A percentile compares a stretch with the other conserved stretches of the same genome.
Evolutionary conservation across 2,797 vertebrate genomes (phyloP).

Genomic region (Hemitrygon akajei): DNA sequence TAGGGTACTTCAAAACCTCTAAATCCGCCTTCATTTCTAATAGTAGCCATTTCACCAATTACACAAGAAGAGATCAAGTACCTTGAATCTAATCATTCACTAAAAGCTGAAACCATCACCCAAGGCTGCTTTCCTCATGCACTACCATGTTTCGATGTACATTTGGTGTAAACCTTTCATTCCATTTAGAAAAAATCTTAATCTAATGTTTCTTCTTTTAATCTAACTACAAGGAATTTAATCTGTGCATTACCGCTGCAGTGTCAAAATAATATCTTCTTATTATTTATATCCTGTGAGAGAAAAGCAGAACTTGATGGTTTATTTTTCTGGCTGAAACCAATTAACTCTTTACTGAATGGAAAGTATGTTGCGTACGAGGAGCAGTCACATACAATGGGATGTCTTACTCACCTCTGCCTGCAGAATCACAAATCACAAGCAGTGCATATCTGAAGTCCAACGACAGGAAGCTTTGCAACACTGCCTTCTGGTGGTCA

Average conservation of each 20-base stretch:
- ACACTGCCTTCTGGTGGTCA: background rate
- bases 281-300: constrained; percentile 59
- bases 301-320: constrained; percentile 56
- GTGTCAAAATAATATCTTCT: constrained; percentile 63
- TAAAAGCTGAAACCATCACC: constrained; percentile 58
- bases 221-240: constrained; percentile 59
- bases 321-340: constrained; percentile 41
- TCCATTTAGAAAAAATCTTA: constrained; percentile 59
- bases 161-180: constrained; percentile 65
- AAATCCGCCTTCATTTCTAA: constrained; percentile 51
- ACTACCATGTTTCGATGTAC: constrained; percentile 43
- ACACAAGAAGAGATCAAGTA: constrained; percentile 50
- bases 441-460: background rate
- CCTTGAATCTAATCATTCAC: constrained; percentile 59
- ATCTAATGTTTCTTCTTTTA: constrained; percentile 60
- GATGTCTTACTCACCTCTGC: background rate
- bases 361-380: background rate
- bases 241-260: constrained; percentile 55
- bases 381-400: background rate
- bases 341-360: constrained; percentile 1
- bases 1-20: constrained; percentile 45
- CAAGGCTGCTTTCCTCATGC: constrained; percentile 53
- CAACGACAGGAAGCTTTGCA: background rate
- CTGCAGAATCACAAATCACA: background rate
- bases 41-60: constrained; percentile 51